Evolutionary conservation across 37 sponge, comb jelly and placozoan genomes (phyloP), one percentile per base, ranked within the genome.

Genomic region (Axinella damicornis): DNA sequence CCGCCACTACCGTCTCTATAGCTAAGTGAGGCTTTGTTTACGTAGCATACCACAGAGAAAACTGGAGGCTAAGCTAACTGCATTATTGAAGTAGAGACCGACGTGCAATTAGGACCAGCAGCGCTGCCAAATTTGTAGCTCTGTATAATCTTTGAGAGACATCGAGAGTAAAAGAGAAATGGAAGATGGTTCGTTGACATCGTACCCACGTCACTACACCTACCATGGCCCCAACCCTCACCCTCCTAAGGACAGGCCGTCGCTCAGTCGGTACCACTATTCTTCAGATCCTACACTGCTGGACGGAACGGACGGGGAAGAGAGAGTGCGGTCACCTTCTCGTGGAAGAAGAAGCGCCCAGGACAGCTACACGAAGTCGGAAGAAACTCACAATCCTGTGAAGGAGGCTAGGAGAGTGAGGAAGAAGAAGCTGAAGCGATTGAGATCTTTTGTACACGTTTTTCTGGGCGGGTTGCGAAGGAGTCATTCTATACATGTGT

Each of bases 351-450:
- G 80, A 22, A 79, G 80, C 69, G 80, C 68, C 14, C 64, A 63
- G 24, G 80, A 79, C 27, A 20, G 41, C 21, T 67, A 79, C 56
- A 55, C 32, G 12, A 65, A 73, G 18, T 46, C 74, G 24, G 53
- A 77, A 31, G 86, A 78, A 56, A 40, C 12, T 11, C 25, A 40
- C 35, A 70, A 71, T 34, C n/a, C 31, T 2, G 62, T 9, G 53
- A 60, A 40, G n/a, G n/a, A 74, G n/a, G 75, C 38, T 5, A 34
- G 54, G 13, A 53, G 78, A 39, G 57, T 53, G 15, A 86, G 71
- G 73, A 86, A 86, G 62, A 78, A 63, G 36, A 86, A 86, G 25
- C 46, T 79, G 27, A 86, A 79, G 35, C 64, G 67, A 18, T 36
- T 86, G 62, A 70, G 27, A 16, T 71, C 57, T 27, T 86, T 86